A percentile compares a stretch with the other conserved stretches of the same genome.
Evolutionary conservation across 2,113 vertebrate genomes (phyloP).

Genomic region (Neolamprologus sp.): DNA sequence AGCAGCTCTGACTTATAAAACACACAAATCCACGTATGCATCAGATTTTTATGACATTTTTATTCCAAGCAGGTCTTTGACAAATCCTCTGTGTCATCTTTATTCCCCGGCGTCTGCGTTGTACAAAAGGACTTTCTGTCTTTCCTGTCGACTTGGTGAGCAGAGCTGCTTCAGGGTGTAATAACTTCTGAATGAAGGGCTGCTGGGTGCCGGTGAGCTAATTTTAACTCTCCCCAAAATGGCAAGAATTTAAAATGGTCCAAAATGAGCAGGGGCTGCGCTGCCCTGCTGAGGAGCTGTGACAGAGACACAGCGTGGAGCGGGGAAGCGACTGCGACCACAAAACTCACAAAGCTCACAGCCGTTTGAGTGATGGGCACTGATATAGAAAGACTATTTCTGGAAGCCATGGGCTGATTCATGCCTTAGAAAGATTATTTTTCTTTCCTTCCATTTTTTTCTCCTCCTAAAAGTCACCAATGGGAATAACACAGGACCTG

Average conservation of each 20-base stretch:
- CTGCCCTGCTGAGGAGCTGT: not conserved
- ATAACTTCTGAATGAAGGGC: constrained; percentile 6
- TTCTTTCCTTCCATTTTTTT: not conserved
- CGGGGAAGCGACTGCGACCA: not conserved
- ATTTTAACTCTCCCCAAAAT: not conserved
- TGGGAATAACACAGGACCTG: not conserved
- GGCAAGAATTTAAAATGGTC: constrained; percentile 1
- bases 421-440: not conserved
- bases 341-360: not conserved
- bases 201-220: not conserved
- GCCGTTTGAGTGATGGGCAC: not conserved
- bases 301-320: not conserved
- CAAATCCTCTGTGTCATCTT: not conserved
- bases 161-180: not conserved
- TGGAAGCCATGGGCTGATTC: not conserved
- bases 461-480: not conserved
- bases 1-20: not conserved
- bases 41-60: not conserved
- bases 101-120: not conserved
- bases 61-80: not conserved
- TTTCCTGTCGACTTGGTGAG: not conserved
- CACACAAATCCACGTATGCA: not conserved
- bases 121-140: not conserved
- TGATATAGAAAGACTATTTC: constrained; percentile 5
- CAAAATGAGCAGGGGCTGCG: not conserved